These are phyloP conservation scores for Brachyalestes nurse DNA, from an alignment of 2,797 vertebrate species.

Conservation along the genomic window DNA sequence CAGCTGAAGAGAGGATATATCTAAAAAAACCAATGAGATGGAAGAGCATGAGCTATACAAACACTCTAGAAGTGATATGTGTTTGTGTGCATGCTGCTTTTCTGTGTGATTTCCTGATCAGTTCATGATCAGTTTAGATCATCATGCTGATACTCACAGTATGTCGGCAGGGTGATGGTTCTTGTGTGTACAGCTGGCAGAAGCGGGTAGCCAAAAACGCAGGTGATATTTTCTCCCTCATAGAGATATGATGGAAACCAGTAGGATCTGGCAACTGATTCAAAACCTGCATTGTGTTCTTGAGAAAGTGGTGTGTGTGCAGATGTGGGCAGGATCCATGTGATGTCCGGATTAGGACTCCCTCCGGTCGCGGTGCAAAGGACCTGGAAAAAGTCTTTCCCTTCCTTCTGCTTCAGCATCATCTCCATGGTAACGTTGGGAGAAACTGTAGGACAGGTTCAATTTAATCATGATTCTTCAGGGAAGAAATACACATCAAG, in stretches of 20 bases:
- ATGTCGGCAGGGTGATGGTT: conserved; percentile 65
- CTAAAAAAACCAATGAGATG: conserved; percentile 58
- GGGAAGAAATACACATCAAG: no score
- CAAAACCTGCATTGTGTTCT: conserved; percentile 24
- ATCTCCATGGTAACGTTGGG: conserved; percentile 72
- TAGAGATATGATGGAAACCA: conserved; percentile 59
- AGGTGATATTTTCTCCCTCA: conserved; percentile 69
- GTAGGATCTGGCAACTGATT: conserved; percentile 58
- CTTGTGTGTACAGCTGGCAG: conserved; percentile 58
- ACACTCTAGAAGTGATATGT: background rate
- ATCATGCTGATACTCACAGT: conserved; percentile 67
- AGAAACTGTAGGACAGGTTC: conserved; percentile 61
- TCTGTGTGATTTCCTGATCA: conserved; percentile 18
- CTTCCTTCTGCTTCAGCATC: conserved; percentile 63
- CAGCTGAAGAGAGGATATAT: conserved; percentile 65
- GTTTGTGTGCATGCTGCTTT: background rate
- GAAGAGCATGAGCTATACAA: background rate
- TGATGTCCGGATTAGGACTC: conserved; percentile 71
- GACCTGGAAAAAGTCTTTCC: conserved; percentile 72
- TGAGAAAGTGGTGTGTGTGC: conserved; percentile 37
- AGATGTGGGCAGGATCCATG: conserved; percentile 64
- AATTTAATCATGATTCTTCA: no score
- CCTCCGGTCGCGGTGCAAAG: conserved; percentile 75
- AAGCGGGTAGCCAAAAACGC: conserved; percentile 71
- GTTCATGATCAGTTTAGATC: background rate